phyloP scores from a whole-genome alignment of 2,888 invertebrate genomes.

The Athalia circularis region DNA sequence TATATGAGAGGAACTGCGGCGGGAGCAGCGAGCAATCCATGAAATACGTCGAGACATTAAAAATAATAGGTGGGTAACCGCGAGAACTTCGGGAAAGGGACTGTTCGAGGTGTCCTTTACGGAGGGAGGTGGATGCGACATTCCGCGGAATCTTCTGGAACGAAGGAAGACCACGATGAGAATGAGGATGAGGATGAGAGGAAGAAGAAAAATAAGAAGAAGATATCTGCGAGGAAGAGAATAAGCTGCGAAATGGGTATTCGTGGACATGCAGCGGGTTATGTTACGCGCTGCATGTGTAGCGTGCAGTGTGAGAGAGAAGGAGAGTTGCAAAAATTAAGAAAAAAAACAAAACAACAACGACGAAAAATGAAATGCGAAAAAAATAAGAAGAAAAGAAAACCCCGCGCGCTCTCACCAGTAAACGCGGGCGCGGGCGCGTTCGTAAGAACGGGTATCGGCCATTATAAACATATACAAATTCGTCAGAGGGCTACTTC shows the following conservation, averaged over 20 bases:
- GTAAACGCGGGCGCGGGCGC: conserved; percentile 18
- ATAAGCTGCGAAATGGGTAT: background rate
- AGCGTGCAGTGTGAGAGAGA: too few relatives aligned
- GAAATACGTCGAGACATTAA: conserved; percentile 65
- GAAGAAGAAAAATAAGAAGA: background rate
- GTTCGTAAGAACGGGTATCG: conserved; percentile 57
- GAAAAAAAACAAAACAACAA: background rate
- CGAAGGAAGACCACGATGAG: background rate
- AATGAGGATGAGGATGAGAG: too few relatives aligned
- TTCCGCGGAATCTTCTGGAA: conserved; percentile 22
- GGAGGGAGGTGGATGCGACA: conserved; percentile 31
- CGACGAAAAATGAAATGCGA: background rate
- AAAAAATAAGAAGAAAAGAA: background rate
- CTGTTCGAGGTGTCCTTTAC: conserved; percentile 5
- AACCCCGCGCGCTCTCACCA: conserved; percentile 27
- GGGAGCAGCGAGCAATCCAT: conserved; percentile 34
- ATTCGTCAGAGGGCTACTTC: conserved; percentile 71
- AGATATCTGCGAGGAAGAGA: too few relatives aligned
- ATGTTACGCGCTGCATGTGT: conserved; percentile 18
- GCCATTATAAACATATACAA: conserved; percentile 74
- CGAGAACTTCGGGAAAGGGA: conserved; percentile 25
- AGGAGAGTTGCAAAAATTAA: background rate
- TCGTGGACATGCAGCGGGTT: too few relatives aligned
- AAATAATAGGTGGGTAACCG: conserved; percentile 65
- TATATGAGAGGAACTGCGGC: background rate